Conservation (phyloP, 2,113 vertebrate genomes). For the Ictalurus punctatus region DNA sequence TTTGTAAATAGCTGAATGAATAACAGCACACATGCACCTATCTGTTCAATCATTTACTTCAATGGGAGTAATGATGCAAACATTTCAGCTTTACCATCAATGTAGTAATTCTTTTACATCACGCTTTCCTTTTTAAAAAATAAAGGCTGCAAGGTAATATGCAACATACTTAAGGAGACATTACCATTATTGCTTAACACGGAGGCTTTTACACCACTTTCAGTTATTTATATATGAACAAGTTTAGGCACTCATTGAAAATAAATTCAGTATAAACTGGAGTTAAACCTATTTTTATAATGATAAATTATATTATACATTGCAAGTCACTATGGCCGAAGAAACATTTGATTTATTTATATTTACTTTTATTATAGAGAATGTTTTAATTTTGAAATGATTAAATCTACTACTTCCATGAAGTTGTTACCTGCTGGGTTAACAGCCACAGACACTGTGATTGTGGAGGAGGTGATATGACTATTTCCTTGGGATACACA, state of each 20-base stretch:
- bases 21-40: neutral
- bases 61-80: neutral
- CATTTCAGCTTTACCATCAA: neutral
- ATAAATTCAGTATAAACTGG: neutral
- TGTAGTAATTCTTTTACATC: neutral
- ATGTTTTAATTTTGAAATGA: neutral
- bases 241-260: neutral
- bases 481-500: constrained; percentile 48
- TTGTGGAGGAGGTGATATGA: neutral
- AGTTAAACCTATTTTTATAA: neutral
- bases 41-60: neutral
- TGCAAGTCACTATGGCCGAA: neutral
- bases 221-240: neutral
- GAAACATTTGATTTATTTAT: neutral
- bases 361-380: neutral
- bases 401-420: neutral
- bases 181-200: neutral
- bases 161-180: neutral
- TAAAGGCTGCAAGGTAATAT: neutral
- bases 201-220: neutral
- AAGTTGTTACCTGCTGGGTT: neutral
- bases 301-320: neutral
- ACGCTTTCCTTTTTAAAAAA: neutral
- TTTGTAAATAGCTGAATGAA: neutral
- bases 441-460: neutral